Conservation (phyloP, 2,113 vertebrate species). For the Phalacrocorax pelagicus region DNA sequence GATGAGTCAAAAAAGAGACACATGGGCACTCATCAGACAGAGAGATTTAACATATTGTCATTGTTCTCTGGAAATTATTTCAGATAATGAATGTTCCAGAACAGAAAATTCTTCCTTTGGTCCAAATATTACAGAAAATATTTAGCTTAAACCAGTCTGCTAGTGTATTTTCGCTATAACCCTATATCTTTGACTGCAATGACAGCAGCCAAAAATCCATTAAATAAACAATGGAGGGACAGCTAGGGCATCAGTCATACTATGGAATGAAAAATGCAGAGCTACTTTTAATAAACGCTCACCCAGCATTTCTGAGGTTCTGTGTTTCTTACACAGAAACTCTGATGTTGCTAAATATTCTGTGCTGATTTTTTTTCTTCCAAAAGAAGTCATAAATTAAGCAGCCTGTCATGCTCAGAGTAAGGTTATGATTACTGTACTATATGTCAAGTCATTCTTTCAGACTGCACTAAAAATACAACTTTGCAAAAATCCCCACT, state of each 20-base stretch:
- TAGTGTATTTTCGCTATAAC: not conserved
- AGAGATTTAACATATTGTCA: constrained; percentile 4
- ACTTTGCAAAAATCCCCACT: constrained; percentile 7
- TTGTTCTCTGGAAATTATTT: constrained; percentile 14
- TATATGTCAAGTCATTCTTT: constrained; percentile 39
- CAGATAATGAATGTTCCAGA: constrained; percentile 20
- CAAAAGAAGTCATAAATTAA: constrained; percentile 32
- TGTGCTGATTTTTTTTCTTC: not conserved
- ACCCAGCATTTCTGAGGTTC: not conserved
- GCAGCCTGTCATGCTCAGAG: constrained; percentile 1
- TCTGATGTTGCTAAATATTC: not conserved
- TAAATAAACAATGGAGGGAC: constrained; percentile 3
- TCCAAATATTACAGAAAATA: constrained; percentile 22
- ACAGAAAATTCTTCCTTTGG: not conserved
- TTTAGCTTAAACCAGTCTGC: not conserved
- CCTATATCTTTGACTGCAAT: not conserved
- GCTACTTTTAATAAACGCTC: constrained; percentile 24
- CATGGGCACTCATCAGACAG: not conserved
- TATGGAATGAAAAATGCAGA: not conserved
- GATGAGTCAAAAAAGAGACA: constrained; percentile 28
- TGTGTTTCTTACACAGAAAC: not conserved
- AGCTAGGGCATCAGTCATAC: not conserved
- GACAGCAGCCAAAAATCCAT: not conserved
- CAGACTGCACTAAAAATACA: constrained; percentile 25
- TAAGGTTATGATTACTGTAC: constrained; percentile 18